These are phyloP conservation scores for Tretioscincus oriximinensis DNA, from an alignment of 2,113 vertebrate genomes.

Conservation along the genomic window DNA sequence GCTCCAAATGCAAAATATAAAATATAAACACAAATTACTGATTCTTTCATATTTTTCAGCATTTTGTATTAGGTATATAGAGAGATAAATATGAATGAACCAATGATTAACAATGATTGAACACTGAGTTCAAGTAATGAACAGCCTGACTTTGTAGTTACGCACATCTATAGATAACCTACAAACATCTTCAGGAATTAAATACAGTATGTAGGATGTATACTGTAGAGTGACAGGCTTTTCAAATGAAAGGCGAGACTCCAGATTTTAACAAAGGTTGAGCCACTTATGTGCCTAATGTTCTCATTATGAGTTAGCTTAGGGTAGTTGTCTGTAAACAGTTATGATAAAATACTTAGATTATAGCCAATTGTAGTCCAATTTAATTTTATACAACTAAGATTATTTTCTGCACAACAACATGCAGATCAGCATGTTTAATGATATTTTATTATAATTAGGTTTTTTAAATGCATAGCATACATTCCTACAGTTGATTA, in stretches of 20 bases:
- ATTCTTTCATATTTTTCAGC: too few species aligned
- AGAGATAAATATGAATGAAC: not conserved
- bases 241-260: not conserved
- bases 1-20: too few species aligned
- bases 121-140: not conserved
- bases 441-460: constrained; percentile 25
- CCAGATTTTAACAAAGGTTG: not conserved
- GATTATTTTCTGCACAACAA: constrained; percentile 2
- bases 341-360: constrained; percentile 2
- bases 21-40: too few species aligned
- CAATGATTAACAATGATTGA: not conserved
- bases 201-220: not conserved
- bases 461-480: constrained; percentile 25
- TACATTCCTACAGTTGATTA: constrained; percentile 9
- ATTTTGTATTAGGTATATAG: too few species aligned
- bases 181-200: not conserved
- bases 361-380: not conserved
- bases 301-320: constrained; percentile 7
- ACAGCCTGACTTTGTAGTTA: not conserved
- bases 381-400: constrained; percentile 18
- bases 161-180: not conserved
- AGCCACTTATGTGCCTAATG: not conserved
- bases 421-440: not conserved
- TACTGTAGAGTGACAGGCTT: not conserved
- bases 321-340: not conserved